These are phyloP conservation scores for Arctia plantaginis DNA, from an alignment of 2,888 invertebrate genomes.

Conservation along the genomic window DNA sequence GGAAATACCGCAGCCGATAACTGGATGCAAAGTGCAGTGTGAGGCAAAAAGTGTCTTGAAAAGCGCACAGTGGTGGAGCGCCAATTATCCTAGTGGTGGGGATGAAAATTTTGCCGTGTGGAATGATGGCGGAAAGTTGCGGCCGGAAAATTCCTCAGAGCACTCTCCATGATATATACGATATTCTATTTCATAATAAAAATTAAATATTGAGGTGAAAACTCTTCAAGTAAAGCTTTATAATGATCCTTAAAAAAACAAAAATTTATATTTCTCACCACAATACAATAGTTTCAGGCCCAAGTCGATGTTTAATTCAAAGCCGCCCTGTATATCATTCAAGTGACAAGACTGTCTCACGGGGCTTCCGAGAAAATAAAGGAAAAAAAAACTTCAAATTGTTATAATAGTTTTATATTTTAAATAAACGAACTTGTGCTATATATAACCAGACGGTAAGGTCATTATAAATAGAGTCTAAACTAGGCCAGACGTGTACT, in stretches of 20 bases:
- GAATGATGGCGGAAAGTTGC: no score
- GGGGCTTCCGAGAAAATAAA: constrained; percentile 30
- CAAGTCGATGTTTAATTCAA: constrained; percentile 49
- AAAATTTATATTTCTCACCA: constrained; percentile 9
- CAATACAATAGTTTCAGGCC: constrained; percentile 29
- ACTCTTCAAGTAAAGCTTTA: neutral
- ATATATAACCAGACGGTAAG: neutral
- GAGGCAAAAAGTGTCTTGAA: no score
- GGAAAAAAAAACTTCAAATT: constrained; percentile 6
- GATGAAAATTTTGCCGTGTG: no score
- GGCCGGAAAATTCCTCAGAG: no score
- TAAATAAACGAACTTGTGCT: neutral
- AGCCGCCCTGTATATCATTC: constrained; percentile 43
- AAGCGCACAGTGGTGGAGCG: no score
- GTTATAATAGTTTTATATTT: neutral
- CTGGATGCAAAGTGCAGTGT: no score
- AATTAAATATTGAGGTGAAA: no score
- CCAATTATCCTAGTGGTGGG: no score
- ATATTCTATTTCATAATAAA: no score
- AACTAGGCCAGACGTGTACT: neutral
- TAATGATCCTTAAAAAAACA: constrained; percentile 18
- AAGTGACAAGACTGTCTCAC: constrained; percentile 32
- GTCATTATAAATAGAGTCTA: neutral
- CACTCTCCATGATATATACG: no score
- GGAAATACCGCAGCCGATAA: no score